phyloP scores from a whole-genome alignment of 1,140 invertebrate species.

The Caenorhabditis inopinata region DNA sequence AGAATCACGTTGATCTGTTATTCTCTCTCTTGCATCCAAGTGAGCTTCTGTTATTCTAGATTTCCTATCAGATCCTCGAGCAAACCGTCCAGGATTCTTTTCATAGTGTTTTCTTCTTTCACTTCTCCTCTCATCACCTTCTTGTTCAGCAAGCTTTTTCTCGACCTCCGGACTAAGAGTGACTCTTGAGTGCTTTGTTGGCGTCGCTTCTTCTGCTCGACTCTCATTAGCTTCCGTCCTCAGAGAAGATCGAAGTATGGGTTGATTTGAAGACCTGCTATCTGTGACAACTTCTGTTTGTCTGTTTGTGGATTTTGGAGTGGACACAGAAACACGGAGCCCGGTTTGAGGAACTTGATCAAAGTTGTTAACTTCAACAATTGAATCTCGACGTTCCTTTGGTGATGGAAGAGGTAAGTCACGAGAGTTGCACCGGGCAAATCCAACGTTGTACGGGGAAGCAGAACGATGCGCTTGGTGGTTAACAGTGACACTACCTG shows the following conservation, averaged over 20 bases:
- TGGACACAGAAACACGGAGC: slow-evolving; percentile 13
- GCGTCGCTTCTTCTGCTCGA: slow-evolving; percentile 7
- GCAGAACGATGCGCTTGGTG: background rate
- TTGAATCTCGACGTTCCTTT: slow-evolving; percentile 9
- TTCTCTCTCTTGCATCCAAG: slow-evolving; percentile 77
- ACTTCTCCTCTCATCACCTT: slow-evolving; percentile 34
- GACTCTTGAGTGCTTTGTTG: slow-evolving; percentile 24
- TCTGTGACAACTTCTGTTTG: background rate
- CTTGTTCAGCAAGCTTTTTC: slow-evolving; percentile 49
- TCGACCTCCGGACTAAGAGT: slow-evolving; percentile 45
- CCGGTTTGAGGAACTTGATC: background rate
- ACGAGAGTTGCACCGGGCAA: background rate
- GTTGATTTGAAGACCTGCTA: background rate
- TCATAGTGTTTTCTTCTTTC: slow-evolving; percentile 55
- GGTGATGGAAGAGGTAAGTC: background rate
- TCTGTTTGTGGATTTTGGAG: background rate
- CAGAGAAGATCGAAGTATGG: slow-evolving; percentile 34
- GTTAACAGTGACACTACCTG: background rate
- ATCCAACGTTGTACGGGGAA: background rate
- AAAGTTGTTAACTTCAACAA: slow-evolving; percentile 35
- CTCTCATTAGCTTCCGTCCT: slow-evolving; percentile 13
- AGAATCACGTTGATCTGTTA: background rate
- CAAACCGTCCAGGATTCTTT: slow-evolving; percentile 63
- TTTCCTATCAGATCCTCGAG: slow-evolving; percentile 75
- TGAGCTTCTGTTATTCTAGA: slow-evolving; percentile 75